These are phyloP conservation scores for Piaya cayana DNA, from an alignment of 2,113 vertebrate genomes.

Conservation along the genomic window DNA sequence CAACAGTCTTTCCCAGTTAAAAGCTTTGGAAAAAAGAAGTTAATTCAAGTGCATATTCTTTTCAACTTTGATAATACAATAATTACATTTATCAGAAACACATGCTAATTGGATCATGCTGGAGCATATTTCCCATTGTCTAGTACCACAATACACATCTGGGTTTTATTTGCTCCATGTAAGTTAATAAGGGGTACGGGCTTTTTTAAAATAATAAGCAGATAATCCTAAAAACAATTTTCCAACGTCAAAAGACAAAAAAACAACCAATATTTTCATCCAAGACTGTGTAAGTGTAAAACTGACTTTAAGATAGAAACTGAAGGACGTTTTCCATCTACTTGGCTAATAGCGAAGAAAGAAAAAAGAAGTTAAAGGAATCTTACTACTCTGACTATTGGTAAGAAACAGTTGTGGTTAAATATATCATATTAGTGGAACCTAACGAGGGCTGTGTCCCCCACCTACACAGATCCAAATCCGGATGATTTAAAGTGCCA, in stretches of 20 bases:
- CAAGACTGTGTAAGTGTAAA: neutral
- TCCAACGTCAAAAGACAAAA: slow-evolving; percentile 23
- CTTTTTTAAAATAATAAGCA: slow-evolving; percentile 60
- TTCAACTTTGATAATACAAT: slow-evolving; percentile 66
- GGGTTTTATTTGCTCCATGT: slow-evolving; percentile 72
- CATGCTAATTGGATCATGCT: slow-evolving; percentile 65
- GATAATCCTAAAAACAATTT: slow-evolving; percentile 61
- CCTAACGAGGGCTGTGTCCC: neutral
- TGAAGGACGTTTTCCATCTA: neutral
- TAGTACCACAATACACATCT: slow-evolving; percentile 68
- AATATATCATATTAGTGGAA: neutral
- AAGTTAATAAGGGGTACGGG: slow-evolving; percentile 60
- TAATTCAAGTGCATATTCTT: slow-evolving; percentile 26
- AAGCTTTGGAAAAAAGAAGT: slow-evolving; percentile 23
- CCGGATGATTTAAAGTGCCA: neutral
- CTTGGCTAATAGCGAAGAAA: neutral
- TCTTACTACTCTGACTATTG: neutral
- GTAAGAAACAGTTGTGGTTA: neutral
- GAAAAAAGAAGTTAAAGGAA: neutral
- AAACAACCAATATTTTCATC: neutral
- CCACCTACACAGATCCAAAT: neutral
- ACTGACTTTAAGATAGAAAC: neutral
- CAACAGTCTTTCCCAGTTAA: slow-evolving; percentile 32
- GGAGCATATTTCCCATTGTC: slow-evolving; percentile 68
- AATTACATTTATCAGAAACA: slow-evolving; percentile 74